Conservation (phyloP, 2,888 invertebrate species). For the Cordilura impudica region DNA sequence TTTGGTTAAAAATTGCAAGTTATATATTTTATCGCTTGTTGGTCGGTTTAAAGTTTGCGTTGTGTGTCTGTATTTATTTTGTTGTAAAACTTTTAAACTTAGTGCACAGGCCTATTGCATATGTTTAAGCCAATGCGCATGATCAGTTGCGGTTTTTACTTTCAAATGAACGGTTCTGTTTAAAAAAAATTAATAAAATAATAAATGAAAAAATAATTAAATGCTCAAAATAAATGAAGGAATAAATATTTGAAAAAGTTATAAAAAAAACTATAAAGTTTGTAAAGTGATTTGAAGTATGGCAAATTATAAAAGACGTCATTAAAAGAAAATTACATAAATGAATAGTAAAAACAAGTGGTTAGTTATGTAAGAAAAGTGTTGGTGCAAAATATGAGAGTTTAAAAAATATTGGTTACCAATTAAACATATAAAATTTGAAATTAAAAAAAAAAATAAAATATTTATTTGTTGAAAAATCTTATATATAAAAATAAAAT, state of each 20-base stretch:
- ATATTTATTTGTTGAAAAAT: too few species aligned
- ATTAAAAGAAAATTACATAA: not conserved
- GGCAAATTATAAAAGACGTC: too few species aligned
- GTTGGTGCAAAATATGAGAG: too few species aligned
- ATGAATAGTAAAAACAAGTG: not conserved
- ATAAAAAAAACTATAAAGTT: not conserved
- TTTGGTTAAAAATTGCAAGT: slow-evolving; percentile 36
- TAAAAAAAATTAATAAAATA: slow-evolving; percentile 4
- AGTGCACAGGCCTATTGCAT: slow-evolving; percentile 54
- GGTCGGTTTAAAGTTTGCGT: slow-evolving; percentile 34
- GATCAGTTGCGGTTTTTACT: slow-evolving; percentile 78
- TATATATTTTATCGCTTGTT: slow-evolving; percentile 44
- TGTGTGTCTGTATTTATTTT: slow-evolving; percentile 12
- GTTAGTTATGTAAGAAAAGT: not conserved
- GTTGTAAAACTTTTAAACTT: slow-evolving; percentile 42
- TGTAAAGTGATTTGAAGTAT: too few species aligned
- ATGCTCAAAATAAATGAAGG: not conserved
- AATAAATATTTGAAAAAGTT: not conserved
- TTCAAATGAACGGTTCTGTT: slow-evolving; percentile 75
- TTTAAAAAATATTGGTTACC: too few species aligned
- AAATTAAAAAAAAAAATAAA: too few species aligned
- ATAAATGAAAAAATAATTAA: not conserved
- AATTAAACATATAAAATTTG: too few species aligned
- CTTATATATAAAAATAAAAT: too few species aligned
- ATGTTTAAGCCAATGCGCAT: slow-evolving; percentile 61